These are phyloP conservation scores for Lithobates pipiens DNA, from an alignment of 2,797 vertebrate genomes.

Conservation along the genomic window DNA sequence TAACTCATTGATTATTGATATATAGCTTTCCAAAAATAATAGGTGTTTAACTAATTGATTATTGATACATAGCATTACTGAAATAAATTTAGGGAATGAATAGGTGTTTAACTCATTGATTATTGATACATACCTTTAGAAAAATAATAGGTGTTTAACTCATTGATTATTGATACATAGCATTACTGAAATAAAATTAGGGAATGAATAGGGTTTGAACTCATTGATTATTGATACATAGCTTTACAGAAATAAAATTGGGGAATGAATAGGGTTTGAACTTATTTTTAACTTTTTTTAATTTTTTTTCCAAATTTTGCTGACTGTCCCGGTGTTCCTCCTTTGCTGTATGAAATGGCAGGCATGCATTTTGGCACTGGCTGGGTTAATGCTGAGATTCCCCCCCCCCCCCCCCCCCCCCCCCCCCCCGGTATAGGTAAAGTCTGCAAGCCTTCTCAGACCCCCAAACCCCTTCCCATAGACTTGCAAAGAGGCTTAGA, in stretches of 20 bases:
- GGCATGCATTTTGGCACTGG: not conserved
- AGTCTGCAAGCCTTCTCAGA: constrained; percentile 20
- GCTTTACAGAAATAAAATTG: too few relatives aligned
- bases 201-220: too few relatives aligned
- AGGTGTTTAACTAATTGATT: too few relatives aligned
- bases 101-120: too few relatives aligned
- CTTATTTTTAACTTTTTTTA: too few relatives aligned
- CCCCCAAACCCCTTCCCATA: not conserved
- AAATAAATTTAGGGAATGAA: too few relatives aligned
- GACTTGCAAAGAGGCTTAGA: not conserved
- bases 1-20: not conserved
- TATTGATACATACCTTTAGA: too few relatives aligned
- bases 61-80: too few relatives aligned
- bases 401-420: not conserved
- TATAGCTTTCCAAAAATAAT: too few relatives aligned
- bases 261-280: not conserved
- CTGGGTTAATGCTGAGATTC: constrained; percentile 44
- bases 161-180: not conserved
- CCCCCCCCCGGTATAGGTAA: not conserved
- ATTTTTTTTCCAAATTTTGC: not conserved
- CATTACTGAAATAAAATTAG: too few relatives aligned
- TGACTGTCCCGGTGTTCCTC: not conserved
- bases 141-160: too few relatives aligned
- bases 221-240: not conserved
- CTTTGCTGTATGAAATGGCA: not conserved